Evolutionary conservation across 2,797 vertebrate species (phyloP).

Genomic region (Pteronotus mesoamericanus): DNA sequence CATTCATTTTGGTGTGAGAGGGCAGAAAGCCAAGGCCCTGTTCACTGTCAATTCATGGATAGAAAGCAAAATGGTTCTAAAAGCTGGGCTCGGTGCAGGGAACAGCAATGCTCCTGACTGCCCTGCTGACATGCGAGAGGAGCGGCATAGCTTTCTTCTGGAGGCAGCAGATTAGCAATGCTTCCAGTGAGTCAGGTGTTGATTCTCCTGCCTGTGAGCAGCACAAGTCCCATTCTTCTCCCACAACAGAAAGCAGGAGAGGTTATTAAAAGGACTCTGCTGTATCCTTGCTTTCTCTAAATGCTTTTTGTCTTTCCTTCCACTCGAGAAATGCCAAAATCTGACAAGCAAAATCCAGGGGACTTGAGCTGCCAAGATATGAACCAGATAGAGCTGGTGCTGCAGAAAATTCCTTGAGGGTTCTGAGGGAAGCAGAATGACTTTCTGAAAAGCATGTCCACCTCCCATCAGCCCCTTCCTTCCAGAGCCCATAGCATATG

Average conservation of each 20-base stretch:
- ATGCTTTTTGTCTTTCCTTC: not conserved
- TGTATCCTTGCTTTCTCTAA: not conserved
- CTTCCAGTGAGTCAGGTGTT: not conserved
- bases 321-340: not conserved
- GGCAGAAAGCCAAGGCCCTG: not conserved
- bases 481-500: not conserved
- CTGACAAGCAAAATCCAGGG: not conserved
- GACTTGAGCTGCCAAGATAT: not conserved
- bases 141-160: not conserved
- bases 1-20: not conserved
- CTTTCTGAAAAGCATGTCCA: constrained; percentile 23
- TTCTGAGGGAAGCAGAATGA: not conserved
- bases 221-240: not conserved
- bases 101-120: not conserved
- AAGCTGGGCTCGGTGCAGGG: not conserved
- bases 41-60: not conserved
- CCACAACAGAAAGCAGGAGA: not conserved
- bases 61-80: constrained; percentile 4
- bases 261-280: not conserved
- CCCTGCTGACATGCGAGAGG: not conserved
- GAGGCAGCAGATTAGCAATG: not conserved
- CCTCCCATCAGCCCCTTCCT: not conserved
- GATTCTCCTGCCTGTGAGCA: not conserved
- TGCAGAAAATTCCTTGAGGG: not conserved
- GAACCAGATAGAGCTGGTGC: not conserved